These are phyloP conservation scores for Styela plicata DNA, from an alignment of 23 tunicate species.

Conservation along the genomic window DNA sequence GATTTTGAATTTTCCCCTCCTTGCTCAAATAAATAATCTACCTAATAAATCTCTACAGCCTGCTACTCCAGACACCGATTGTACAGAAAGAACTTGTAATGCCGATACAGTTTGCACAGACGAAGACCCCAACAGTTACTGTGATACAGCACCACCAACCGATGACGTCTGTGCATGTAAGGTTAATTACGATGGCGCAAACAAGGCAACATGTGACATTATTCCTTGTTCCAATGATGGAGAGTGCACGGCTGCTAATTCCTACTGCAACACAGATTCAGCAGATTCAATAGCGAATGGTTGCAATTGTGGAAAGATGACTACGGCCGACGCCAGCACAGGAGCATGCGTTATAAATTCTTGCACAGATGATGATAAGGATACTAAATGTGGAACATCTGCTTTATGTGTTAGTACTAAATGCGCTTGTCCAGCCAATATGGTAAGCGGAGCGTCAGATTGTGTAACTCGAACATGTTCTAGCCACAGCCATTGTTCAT, in stretches of 20 bases:
- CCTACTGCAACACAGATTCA: neutral
- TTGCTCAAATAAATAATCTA: too few species aligned
- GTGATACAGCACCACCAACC: too few species aligned
- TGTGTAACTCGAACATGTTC: neutral
- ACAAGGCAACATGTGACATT: neutral
- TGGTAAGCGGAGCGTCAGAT: neutral
- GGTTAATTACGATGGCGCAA: neutral
- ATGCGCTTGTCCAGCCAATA: neutral
- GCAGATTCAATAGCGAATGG: too few species aligned
- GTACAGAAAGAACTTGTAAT: neutral
- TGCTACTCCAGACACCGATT: neutral
- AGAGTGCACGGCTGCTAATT: neutral
- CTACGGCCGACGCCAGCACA: neutral
- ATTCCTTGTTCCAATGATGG: neutral
- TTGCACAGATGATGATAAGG: neutral
- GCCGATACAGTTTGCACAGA: neutral
- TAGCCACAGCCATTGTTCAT: neutral
- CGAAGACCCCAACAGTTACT: neutral
- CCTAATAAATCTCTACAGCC: too few species aligned
- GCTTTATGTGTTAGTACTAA: neutral
- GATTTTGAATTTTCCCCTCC: too few species aligned
- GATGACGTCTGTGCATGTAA: neutral
- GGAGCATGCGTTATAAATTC: neutral
- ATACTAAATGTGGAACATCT: neutral
- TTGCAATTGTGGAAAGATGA: neutral